These are phyloP conservation scores for Peromyscus melanophrys DNA, from an alignment of 2,797 vertebrate species.

Conservation along the genomic window DNA sequence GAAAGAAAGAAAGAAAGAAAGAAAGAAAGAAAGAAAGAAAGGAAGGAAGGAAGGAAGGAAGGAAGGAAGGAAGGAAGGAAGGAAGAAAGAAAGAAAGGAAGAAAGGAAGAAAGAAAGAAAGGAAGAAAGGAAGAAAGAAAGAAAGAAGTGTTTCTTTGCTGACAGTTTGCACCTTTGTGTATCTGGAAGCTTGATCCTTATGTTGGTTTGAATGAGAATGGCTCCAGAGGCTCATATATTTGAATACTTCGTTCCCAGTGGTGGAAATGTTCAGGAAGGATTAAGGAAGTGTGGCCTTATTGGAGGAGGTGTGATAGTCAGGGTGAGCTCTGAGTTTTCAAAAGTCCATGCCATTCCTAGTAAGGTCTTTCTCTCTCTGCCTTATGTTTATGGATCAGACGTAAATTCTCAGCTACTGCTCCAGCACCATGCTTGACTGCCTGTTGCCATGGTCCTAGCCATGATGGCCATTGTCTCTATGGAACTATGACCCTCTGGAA, in stretches of 20 bases:
- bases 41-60: background rate
- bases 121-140: too few relatives aligned
- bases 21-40: too few relatives aligned
- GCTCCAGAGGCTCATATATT: background rate
- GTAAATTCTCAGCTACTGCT: background rate
- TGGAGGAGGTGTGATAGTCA: background rate
- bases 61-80: too few relatives aligned
- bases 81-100: too few relatives aligned
- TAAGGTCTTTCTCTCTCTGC: background rate
- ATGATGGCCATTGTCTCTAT: background rate
- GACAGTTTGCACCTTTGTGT: background rate
- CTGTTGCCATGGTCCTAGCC: background rate
- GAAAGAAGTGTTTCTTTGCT: background rate
- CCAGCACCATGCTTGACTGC: background rate
- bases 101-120: too few relatives aligned
- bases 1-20: too few relatives aligned
- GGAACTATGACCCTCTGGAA: background rate
- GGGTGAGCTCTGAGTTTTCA: background rate
- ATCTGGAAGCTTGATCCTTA: too few relatives aligned
- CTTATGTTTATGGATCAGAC: background rate
- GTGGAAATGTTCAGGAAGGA: background rate
- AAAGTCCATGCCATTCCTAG: background rate
- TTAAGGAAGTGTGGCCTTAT: background rate
- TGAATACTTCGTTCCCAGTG: background rate
- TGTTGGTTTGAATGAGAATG: background rate